Percentiles rank a stretch among this genome's conserved stretches.
phyloP scores from a whole-genome alignment of 2,888 invertebrate genomes.

The Herminia tarsipennalis region DNA sequence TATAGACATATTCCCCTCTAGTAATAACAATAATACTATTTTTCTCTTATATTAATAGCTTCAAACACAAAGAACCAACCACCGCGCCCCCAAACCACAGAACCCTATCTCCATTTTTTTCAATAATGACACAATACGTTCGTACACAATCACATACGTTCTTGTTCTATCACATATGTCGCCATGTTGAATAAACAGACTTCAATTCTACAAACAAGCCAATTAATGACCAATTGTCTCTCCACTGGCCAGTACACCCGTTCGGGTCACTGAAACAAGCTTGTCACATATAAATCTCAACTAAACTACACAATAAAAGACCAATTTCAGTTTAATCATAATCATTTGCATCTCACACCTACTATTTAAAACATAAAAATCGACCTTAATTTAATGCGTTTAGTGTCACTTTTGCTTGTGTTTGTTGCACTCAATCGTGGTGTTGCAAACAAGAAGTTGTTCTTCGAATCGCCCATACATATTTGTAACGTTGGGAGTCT shows the following conservation, averaged over 20 bases:
- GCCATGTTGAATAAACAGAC: conserved; percentile 64
- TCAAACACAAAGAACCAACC: neutral
- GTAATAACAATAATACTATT: no score
- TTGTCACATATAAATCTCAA: conserved; percentile 78
- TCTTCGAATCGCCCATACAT: conserved; percentile 67
- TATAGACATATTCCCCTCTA: no score
- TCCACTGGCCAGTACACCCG: conserved; percentile 50
- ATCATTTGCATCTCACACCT: conserved; percentile 46
- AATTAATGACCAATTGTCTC: conserved; percentile 77
- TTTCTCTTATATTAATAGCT: no score
- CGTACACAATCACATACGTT: conserved; percentile 6
- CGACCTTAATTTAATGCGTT: conserved; percentile 52
- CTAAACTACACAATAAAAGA: conserved; percentile 63
- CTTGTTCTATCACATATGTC: conserved; percentile 30
- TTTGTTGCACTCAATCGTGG: conserved; percentile 59
- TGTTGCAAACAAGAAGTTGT: conserved; percentile 66
- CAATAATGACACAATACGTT: no score
- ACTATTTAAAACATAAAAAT: conserved; percentile 22
- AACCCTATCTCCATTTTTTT: conserved; percentile 8
- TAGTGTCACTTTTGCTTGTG: conserved; percentile 59
- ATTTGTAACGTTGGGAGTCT: conserved; percentile 60
- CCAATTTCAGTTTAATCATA: conserved; percentile 76
- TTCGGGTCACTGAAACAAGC: conserved; percentile 55
- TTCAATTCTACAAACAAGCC: conserved; percentile 74
- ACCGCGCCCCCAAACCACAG: neutral